Conservation (phyloP, 2,113 vertebrate genomes). For the Osmerus eperlanus region DNA sequence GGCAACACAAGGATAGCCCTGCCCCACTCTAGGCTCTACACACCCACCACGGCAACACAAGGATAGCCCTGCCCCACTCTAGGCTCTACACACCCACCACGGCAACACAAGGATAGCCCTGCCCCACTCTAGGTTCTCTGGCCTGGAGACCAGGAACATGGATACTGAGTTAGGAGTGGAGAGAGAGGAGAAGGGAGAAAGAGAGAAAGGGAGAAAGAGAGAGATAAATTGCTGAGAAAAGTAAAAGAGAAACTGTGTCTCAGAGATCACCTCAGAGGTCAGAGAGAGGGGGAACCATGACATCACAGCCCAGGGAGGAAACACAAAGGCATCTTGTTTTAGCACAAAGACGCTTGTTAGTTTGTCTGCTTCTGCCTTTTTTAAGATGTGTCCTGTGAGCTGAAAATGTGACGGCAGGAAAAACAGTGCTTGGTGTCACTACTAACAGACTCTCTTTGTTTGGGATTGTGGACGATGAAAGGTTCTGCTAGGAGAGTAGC, state of each 20-base stretch:
- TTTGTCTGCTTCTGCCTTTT: constrained; percentile 41
- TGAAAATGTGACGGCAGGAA: constrained; percentile 60
- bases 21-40: no score
- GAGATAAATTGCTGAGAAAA: constrained; percentile 2
- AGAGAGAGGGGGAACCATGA: constrained; percentile 43
- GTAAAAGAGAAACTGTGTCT: neutral
- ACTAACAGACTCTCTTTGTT: constrained; percentile 66
- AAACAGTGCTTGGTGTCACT: constrained; percentile 65
- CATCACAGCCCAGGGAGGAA: constrained; percentile 45
- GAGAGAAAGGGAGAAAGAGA: no score
- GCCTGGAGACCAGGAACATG: no score
- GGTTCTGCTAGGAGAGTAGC: constrained; percentile 17
- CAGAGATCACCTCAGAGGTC: constrained; percentile 30
- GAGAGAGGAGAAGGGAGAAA: no score
- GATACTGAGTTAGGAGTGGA: no score
- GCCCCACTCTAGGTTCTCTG: no score
- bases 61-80: no score
- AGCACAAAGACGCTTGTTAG: constrained; percentile 61
- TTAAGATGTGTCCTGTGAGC: constrained; percentile 55
- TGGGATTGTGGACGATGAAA: constrained; percentile 20
- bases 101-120: no score
- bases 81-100: no score
- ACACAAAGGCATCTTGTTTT: constrained; percentile 64
- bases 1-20: no score
- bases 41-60: no score